Evolutionary conservation across 2,888 invertebrate genomes (phyloP).

Genomic region (Geotrupes spiniger): DNA sequence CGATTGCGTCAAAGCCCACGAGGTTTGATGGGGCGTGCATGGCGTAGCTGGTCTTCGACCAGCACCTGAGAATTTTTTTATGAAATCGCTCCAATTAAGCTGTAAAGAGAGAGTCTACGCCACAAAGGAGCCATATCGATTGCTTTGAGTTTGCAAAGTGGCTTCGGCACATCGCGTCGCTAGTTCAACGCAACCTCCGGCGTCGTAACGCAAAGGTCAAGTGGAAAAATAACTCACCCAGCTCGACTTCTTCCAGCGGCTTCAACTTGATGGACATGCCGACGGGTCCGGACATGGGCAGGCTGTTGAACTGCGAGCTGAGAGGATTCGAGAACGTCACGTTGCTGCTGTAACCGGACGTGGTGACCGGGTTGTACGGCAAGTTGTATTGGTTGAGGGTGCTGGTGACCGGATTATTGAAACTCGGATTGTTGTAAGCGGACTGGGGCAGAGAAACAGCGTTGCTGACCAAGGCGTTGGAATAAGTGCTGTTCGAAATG

Average conservation of each 20-base stretch:
- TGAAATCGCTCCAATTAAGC: too few relatives aligned
- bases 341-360: conserved; percentile 46
- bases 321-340: conserved; percentile 67
- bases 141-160: too few relatives aligned
- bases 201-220: too few relatives aligned
- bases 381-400: conserved; percentile 52
- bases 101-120: too few relatives aligned
- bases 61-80: conserved; percentile 29
- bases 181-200: too few relatives aligned
- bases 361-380: conserved; percentile 47
- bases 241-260: conserved; percentile 70
- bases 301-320: conserved; percentile 57
- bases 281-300: conserved; percentile 49
- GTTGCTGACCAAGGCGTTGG: conserved; percentile 50
- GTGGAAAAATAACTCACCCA: conserved; percentile 56
- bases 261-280: conserved; percentile 66
- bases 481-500: conserved; percentile 55
- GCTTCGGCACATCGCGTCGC: too few relatives aligned
- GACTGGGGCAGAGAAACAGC: conserved; percentile 46
- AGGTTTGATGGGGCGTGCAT: conserved; percentile 45
- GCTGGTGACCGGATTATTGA: conserved; percentile 51
- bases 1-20: conserved; percentile 39
- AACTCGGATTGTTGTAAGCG: conserved; percentile 54
- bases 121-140: too few relatives aligned
- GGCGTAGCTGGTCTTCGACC: conserved; percentile 48